A percentile compares a stretch with the other conserved stretches of the same genome.
These are phyloP conservation scores for Phalangium opilio DNA, from an alignment of 2,888 invertebrate genomes.

Conservation along the genomic window DNA sequence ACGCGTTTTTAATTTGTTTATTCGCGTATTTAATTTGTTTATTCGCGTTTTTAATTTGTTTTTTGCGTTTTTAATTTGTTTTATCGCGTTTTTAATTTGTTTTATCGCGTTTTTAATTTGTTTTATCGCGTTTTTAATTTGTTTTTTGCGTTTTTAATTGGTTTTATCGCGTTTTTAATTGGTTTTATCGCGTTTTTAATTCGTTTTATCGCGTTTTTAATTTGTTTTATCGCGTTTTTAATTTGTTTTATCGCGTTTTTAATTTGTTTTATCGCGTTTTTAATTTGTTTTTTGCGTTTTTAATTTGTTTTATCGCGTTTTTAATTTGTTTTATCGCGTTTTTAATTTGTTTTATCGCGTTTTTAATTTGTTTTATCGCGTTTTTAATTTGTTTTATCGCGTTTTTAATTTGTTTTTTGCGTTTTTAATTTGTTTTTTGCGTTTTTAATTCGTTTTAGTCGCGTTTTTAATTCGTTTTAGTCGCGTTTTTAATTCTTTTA, in stretches of 20 bases:
- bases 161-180: background rate
- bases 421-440: no score
- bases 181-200: background rate
- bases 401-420: background rate
- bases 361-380: no score
- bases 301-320: background rate
- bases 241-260: background rate
- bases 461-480: no score
- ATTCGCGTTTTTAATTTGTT: background rate
- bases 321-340: no score
- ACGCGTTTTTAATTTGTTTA: no score
- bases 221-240: background rate
- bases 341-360: background rate
- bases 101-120: no score
- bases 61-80: background rate
- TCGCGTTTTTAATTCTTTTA: background rate
- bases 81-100: no score
- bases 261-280: background rate
- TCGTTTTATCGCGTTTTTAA: background rate
- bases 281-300: background rate
- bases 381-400: conserved; percentile 8
- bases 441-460: background rate
- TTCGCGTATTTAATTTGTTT: background rate
- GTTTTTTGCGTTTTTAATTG: background rate
- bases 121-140: conserved; percentile 8